Percentiles rank a stretch among this genome's conserved stretches.
Evolutionary conservation across 2,113 vertebrate species (phyloP).

Genomic region (Ceratotherium simum): DNA sequence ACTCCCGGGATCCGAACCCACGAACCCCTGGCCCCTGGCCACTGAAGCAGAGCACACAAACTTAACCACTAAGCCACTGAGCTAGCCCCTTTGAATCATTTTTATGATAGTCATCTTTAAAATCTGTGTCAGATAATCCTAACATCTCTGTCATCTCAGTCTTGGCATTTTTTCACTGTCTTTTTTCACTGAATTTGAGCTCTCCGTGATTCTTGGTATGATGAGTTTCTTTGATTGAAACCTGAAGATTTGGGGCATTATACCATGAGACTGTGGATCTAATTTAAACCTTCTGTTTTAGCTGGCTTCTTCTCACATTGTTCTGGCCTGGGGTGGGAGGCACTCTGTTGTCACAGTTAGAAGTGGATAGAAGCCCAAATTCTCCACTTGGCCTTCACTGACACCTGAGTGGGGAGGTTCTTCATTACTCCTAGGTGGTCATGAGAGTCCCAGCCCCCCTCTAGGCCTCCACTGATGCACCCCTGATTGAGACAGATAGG

Average conservation of each 20-base stretch:
- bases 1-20: too few species aligned
- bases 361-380: background rate
- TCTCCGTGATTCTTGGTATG: background rate
- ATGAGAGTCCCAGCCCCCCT: background rate
- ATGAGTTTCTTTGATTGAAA: background rate
- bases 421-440: background rate
- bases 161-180: background rate
- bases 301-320: background rate
- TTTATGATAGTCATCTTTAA: too few species aligned
- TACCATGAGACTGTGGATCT: background rate
- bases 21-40: too few species aligned
- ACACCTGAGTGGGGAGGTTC: background rate
- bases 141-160: background rate
- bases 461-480: background rate
- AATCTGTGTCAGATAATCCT: background rate
- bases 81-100: too few species aligned
- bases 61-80: too few species aligned
- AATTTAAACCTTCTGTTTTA: background rate
- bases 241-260: background rate
- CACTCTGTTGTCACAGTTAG: background rate
- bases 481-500: background rate
- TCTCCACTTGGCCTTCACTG: background rate
- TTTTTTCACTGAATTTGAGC: background rate
- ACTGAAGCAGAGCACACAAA: too few species aligned
- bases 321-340: background rate